Conservation (phyloP, 2,888 invertebrate species). For the Ceraclea dissimilis region DNA sequence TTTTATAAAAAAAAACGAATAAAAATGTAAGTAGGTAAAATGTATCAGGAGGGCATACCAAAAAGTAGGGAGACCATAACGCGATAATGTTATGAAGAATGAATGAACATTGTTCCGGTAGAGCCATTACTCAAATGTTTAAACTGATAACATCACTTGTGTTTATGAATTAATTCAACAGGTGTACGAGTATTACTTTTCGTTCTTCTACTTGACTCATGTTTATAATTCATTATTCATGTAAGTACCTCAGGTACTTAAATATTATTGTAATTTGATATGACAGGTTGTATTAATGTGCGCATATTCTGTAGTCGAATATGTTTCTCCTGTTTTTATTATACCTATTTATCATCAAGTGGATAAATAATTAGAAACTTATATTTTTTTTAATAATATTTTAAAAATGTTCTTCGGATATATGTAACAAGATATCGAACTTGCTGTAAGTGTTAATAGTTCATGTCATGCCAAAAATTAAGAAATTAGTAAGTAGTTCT, state of each 20-base stretch:
- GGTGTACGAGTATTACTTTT: conserved; percentile 20
- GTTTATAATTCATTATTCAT: background rate
- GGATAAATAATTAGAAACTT: too few species aligned
- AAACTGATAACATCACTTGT: conserved; percentile 20
- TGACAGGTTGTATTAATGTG: background rate
- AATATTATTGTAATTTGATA: background rate
- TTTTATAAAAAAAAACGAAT: too few species aligned
- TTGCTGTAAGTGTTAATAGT: too few species aligned
- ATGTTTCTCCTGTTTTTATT: too few species aligned
- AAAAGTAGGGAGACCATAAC: conserved; percentile 15
- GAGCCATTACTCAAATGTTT: conserved; percentile 24
- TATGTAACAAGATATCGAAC: too few species aligned
- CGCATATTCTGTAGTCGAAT: too few species aligned
- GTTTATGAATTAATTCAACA: conserved; percentile 21
- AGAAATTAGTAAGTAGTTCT: too few species aligned
- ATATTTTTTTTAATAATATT: too few species aligned
- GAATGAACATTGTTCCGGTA: background rate
- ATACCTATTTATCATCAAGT: too few species aligned
- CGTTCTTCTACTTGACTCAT: background rate
- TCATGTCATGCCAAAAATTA: too few species aligned
- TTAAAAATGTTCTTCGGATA: too few species aligned
- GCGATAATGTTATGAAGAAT: conserved; percentile 13
- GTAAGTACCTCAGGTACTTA: background rate
- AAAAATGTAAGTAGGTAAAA: conserved; percentile 11
- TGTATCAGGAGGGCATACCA: conserved; percentile 12